phyloP scores from a whole-genome alignment of 2,888 invertebrate genomes.

The Lumbricus terrestris region DNA sequence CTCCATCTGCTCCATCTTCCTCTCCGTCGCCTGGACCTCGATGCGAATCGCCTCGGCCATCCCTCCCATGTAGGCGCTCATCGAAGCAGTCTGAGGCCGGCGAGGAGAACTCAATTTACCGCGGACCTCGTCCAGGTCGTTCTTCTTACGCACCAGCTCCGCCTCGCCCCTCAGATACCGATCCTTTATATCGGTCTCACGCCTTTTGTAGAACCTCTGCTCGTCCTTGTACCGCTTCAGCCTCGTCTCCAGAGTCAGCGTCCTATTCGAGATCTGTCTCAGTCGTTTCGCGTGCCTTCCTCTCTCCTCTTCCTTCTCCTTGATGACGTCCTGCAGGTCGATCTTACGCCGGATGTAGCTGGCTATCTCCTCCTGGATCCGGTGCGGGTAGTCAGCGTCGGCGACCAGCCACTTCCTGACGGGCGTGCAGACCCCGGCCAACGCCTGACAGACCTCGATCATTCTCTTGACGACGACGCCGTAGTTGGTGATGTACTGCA shows the following conservation, averaged over 20 bases:
- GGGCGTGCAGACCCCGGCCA: constrained; percentile 43
- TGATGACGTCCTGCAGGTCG: constrained; percentile 39
- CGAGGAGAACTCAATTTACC: not conserved
- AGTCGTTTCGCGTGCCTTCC: constrained; percentile 27
- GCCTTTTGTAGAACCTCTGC: constrained; percentile 16
- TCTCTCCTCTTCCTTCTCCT: constrained; percentile 26
- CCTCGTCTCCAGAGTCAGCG: constrained; percentile 17
- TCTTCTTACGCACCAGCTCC: constrained; percentile 19
- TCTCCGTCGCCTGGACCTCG: constrained; percentile 41
- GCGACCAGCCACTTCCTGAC: constrained; percentile 50
- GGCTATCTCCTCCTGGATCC: constrained; percentile 44
- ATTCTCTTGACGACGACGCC: constrained; percentile 44
- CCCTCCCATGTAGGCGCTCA: constrained; percentile 24
- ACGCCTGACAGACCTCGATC: constrained; percentile 42
- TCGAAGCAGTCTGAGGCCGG: constrained; percentile 27
- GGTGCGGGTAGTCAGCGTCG: constrained; percentile 48
- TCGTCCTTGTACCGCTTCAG: constrained; percentile 28
- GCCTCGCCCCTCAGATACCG: not conserved
- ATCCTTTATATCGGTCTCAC: constrained; percentile 20
- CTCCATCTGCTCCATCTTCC: constrained; percentile 24
- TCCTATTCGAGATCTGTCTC: constrained; percentile 20
- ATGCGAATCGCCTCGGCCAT: constrained; percentile 43
- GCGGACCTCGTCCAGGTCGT: constrained; percentile 29
- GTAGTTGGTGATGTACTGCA: constrained; percentile 42
- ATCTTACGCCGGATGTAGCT: constrained; percentile 39